Percentiles rank a stretch among this genome's conserved stretches.
These are phyloP conservation scores for Okamejei kenojei DNA, from an alignment of 2,797 vertebrate species.

Conservation along the genomic window DNA sequence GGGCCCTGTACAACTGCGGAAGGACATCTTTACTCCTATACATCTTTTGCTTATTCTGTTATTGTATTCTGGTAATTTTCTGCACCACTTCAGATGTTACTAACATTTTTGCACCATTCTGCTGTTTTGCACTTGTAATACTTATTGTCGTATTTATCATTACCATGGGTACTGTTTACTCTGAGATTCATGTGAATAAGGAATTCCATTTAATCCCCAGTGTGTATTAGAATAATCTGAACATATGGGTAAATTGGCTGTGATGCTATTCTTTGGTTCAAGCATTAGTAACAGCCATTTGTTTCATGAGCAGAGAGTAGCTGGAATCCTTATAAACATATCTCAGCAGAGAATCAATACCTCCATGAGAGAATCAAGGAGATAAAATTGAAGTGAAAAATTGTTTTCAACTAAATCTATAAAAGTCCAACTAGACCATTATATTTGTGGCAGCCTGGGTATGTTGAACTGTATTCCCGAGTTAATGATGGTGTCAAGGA, in stretches of 20 bases:
- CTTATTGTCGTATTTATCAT: no score
- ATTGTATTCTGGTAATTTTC: no score
- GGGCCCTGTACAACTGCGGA: no score
- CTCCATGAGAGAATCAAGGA: background rate
- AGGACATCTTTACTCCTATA: no score
- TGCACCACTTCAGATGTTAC: no score
- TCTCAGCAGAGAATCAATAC: conserved; percentile 10
- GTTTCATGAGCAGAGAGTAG: background rate
- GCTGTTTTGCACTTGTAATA: no score
- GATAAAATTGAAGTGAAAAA: background rate
- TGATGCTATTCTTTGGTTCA: background rate
- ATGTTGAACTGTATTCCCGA: background rate
- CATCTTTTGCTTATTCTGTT: no score
- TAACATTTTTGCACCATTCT: no score
- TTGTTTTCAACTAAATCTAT: background rate
- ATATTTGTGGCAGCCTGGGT: background rate
- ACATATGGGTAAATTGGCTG: background rate
- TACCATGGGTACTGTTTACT: no score
- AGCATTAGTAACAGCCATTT: background rate
- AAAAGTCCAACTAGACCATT: background rate
- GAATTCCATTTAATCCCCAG: no score
- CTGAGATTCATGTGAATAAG: no score
- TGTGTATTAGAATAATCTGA: background rate
- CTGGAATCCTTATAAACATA: background rate
- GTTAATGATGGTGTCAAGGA: conserved; percentile 6